These are phyloP conservation scores for Hyaena hyaena DNA, from an alignment of 2,113 vertebrate genomes.

Conservation along the genomic window DNA sequence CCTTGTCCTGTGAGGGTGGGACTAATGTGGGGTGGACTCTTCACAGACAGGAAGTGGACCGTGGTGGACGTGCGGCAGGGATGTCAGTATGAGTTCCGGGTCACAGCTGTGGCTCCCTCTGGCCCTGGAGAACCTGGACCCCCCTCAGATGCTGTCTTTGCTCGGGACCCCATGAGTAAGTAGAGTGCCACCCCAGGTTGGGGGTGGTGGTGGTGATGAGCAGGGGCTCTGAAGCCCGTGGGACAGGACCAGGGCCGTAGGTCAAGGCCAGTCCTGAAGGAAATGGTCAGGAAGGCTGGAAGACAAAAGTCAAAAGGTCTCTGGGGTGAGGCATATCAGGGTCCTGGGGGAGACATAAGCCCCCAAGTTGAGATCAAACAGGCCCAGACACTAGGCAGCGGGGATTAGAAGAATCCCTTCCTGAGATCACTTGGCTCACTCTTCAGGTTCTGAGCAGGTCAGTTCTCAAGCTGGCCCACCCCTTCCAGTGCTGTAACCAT, in stretches of 20 bases:
- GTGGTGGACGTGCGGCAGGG: constrained; percentile 89
- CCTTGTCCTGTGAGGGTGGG: not conserved
- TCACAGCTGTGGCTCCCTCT: constrained; percentile 91
- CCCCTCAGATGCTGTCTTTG: constrained; percentile 89
- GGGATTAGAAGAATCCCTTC: not conserved
- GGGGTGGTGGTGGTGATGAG: not conserved
- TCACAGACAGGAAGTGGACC: constrained; percentile 86
- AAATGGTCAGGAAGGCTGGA: not conserved
- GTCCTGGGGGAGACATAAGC: not conserved
- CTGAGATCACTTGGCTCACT: not conserved
- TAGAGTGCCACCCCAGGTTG: not conserved
- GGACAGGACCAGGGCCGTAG: not conserved
- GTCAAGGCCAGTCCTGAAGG: not conserved
- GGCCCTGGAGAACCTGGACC: constrained; percentile 91
- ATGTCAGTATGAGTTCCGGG: constrained; percentile 93
- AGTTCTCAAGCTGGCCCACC: not conserved
- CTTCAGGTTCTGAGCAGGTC: not conserved
- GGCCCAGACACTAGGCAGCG: not conserved
- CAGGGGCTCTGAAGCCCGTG: not conserved
- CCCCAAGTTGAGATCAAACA: not conserved
- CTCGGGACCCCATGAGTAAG: constrained; percentile 91
- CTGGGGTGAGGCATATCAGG: not conserved
- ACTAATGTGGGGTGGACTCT: not conserved
- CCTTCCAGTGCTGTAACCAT: rapidly evolving
- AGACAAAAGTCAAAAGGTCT: not conserved